These are phyloP conservation scores for Candoia aspera DNA, from an alignment of 2,113 vertebrate genomes.

Conservation along the genomic window DNA sequence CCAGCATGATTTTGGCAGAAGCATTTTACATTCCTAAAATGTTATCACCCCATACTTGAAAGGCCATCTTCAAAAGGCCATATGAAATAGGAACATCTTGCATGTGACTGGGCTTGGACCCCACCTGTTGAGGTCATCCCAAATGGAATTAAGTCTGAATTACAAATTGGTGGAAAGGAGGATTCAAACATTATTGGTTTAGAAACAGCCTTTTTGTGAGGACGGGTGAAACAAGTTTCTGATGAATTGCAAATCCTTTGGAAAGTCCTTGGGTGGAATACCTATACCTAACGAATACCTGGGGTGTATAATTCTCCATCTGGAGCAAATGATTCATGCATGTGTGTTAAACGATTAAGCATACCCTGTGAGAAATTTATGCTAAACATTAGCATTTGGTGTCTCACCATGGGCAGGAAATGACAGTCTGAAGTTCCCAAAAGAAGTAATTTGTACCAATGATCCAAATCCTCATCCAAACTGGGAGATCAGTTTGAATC, in stretches of 20 bases:
- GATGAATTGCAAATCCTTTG: neutral
- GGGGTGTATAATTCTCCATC: neutral
- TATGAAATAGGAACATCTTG: neutral
- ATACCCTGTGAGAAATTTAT: constrained; percentile 9
- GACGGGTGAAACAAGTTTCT: neutral
- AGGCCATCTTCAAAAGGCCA: neutral
- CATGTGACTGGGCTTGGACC: too few relatives aligned
- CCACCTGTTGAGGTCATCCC: neutral
- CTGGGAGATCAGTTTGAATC: neutral
- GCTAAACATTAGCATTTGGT: constrained; percentile 15
- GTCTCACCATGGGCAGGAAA: neutral
- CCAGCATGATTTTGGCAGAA: neutral
- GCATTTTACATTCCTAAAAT: neutral
- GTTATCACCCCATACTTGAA: neutral
- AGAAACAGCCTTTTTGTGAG: neutral
- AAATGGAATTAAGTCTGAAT: neutral
- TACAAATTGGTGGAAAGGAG: neutral
- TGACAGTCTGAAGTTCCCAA: constrained; percentile 13
- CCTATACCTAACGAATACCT: constrained; percentile 1
- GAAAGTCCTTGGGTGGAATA: neutral
- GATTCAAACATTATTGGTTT: constrained; percentile 20
- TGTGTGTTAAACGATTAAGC: constrained; percentile 25
- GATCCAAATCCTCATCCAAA: constrained; percentile 17
- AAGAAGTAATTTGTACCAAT: constrained; percentile 19
- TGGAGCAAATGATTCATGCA: neutral